These are phyloP conservation scores for Parnassius apollo DNA, from an alignment of 2,888 invertebrate species.

Conservation along the genomic window DNA sequence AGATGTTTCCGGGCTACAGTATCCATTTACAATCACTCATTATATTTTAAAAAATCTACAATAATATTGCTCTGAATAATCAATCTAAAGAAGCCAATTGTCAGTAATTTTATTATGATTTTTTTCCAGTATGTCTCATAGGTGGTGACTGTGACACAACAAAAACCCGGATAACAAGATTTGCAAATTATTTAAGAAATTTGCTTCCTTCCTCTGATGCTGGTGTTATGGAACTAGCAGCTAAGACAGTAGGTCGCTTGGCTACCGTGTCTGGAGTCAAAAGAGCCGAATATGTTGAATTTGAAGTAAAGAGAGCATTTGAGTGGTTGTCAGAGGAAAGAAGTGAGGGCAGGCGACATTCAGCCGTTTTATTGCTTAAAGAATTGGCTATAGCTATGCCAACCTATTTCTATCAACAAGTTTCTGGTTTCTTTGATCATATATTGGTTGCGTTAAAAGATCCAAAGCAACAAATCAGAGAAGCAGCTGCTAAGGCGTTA, in stretches of 20 bases:
- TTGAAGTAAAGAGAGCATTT: constrained; percentile 96
- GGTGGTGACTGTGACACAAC: constrained; percentile 96
- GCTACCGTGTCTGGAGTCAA: constrained; percentile 95
- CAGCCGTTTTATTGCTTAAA: constrained; percentile 94
- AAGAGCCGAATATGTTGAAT: constrained; percentile 98
- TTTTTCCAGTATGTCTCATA: constrained; percentile 89
- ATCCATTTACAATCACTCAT: no score
- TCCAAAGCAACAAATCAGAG: constrained; percentile 93
- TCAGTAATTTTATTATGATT: not conserved
- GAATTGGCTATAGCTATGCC: constrained; percentile 98
- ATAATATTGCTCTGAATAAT: no score
- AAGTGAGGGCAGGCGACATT: constrained; percentile 94
- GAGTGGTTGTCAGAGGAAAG: constrained; percentile 96
- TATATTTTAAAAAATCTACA: no score
- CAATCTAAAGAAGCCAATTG: not conserved
- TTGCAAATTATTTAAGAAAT: constrained; percentile 95
- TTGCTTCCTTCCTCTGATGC: constrained; percentile 94
- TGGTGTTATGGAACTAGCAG: constrained; percentile 96
- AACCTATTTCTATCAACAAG: constrained; percentile 98
- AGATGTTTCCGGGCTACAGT: no score
- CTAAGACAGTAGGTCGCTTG: constrained; percentile 95
- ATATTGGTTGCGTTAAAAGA: constrained; percentile 96
- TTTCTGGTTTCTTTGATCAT: constrained; percentile 95
- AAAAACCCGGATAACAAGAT: constrained; percentile 93
- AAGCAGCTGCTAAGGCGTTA: constrained; percentile 96